Base-by-base conservation (phyloP, 2,888 invertebrate species). In the Toxonevra muliebris region DNA sequence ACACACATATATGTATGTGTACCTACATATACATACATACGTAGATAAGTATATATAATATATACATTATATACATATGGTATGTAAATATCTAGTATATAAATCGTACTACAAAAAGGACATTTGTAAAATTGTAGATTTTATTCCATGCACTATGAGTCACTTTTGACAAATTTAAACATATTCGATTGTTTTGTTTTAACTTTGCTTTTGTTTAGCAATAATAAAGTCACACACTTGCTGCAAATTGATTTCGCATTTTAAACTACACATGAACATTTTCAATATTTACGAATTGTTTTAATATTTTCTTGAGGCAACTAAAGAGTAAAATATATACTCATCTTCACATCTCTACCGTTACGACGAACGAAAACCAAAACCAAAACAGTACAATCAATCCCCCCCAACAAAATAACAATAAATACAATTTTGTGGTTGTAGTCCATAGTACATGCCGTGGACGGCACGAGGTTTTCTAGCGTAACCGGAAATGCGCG, bases 401-500 rank as follows among this genome's bases (percentile, higher is more conserved):
- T 58, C 43, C 43, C 60, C 15, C 15, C 53, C 48, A 60, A 57
- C 62, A 66, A 55, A 66, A 66, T 58, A 57, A 20, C 48, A 55
- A 66, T 55, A 61, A 66, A 61, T 61, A 66, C 30, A 55, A 30
- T 20, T 30, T 30, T 30, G 30, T 30, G 30, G 30, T 30, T 7
- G 30, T 30, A 30, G 30, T 30, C 30, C 7, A 7, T 59, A 59
- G 65, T 66, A 55, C 41, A 61, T 67, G 52, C 57, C 69, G 62
- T 70, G 66, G 65, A 62, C 61, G 66, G 68, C 71, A 74, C 74
- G 72, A 73, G 73, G 71, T 71, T 69, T 69, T 69, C 69, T 70
- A 68, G 71, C 69, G 73, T 74, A 71, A 67, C 67, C 59, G 52
- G 57, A 66, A 65, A 48, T 66, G 74, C 75, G 75, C 69, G 72